Evolutionary conservation across 2,888 invertebrate species (phyloP).

Genomic region (Dioctria rufipes): DNA sequence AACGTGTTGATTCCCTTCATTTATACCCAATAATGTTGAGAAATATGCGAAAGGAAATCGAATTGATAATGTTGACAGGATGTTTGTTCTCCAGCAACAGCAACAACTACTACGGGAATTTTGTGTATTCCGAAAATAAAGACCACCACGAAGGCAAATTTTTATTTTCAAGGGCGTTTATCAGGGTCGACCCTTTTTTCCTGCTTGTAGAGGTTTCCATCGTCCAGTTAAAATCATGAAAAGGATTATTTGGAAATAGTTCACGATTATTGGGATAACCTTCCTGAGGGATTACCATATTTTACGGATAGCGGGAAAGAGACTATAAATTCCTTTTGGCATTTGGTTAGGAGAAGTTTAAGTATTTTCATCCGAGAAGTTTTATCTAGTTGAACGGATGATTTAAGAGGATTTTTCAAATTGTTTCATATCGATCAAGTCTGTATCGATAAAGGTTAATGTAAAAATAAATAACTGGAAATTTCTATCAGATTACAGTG

Average conservation of each 20-base stretch:
- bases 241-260: slow-evolving; percentile 48
- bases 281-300: slow-evolving; percentile 45
- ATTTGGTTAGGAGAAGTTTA: slow-evolving; percentile 9
- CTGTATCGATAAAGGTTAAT: too few species aligned
- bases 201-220: slow-evolving; percentile 9
- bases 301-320: slow-evolving; percentile 36
- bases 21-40: slow-evolving; percentile 50
- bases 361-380: not conserved
- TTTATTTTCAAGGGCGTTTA: slow-evolving; percentile 24
- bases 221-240: slow-evolving; percentile 48
- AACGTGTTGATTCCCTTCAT: slow-evolving; percentile 54
- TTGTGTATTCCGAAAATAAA: not conserved
- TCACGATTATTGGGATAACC: slow-evolving; percentile 53
- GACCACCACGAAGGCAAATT: slow-evolving; percentile 4
- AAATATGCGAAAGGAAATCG: slow-evolving; percentile 47
- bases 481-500: too few species aligned
- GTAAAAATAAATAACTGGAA: too few species aligned
- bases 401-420: slow-evolving; percentile 13
- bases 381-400: not conserved
- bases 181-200: slow-evolving; percentile 32
- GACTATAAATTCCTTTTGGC: slow-evolving; percentile 33
- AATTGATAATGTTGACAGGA: slow-evolving; percentile 52
- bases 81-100: slow-evolving; percentile 42
- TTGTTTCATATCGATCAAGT: not conserved
- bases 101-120: slow-evolving; percentile 18